Percentiles rank a stretch among this genome's conserved stretches.
These are phyloP conservation scores for Seira musarum DNA, from an alignment of 2,888 invertebrate species.

Conservation along the genomic window DNA sequence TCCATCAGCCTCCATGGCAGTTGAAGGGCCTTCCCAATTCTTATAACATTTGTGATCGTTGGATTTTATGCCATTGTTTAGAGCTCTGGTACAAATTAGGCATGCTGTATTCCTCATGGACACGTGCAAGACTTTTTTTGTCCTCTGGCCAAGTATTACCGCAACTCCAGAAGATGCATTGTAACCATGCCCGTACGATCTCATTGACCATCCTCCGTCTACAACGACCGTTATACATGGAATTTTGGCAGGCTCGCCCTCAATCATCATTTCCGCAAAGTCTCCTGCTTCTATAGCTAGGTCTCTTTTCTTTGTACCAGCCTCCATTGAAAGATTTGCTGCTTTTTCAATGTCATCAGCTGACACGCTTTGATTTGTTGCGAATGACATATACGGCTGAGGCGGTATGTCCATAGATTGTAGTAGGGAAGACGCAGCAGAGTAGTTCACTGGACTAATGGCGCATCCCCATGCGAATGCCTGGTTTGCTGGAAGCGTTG, in stretches of 20 bases:
- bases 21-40: not conserved
- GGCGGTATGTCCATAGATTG: too few species aligned
- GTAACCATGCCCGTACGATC: slow-evolving; percentile 35
- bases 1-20: slow-evolving; percentile 1
- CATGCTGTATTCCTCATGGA: slow-evolving; percentile 16
- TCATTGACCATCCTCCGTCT: slow-evolving; percentile 20
- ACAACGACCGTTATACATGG: slow-evolving; percentile 39
- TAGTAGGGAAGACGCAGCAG: too few species aligned
- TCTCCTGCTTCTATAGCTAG: slow-evolving; percentile 41
- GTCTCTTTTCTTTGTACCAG: too few species aligned
- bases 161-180: slow-evolving; percentile 24
- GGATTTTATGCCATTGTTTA: slow-evolving; percentile 14
- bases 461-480: too few species aligned
- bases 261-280: not conserved
- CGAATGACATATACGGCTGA: too few species aligned
- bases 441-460: too few species aligned
- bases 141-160: slow-evolving; percentile 31
- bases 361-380: too few species aligned
- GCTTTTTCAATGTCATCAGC: too few species aligned
- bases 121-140: slow-evolving; percentile 16
- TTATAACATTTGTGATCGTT: slow-evolving; percentile 6
- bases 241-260: not conserved
- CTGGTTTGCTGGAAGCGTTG: too few species aligned
- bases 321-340: too few species aligned
- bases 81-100: not conserved